A percentile compares a stretch with the other conserved stretches of the same genome.
phyloP scores from a whole-genome alignment of 2,113 vertebrate species.

The Esox niger region DNA sequence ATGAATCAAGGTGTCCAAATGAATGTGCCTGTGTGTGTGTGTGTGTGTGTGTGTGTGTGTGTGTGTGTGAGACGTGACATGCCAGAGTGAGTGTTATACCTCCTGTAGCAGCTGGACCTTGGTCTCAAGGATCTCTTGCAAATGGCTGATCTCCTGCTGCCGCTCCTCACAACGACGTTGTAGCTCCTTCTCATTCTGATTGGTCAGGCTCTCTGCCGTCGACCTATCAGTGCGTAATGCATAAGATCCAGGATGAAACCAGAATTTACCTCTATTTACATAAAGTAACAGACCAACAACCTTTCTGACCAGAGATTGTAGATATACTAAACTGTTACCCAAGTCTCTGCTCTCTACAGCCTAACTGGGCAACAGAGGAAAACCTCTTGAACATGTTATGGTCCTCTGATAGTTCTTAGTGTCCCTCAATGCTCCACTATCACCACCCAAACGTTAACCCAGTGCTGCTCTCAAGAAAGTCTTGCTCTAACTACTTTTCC shows the following conservation, averaged over 20 bases:
- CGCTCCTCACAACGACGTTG: constrained; percentile 73
- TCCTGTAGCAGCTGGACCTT: constrained; percentile 86
- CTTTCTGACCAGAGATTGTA: constrained; percentile 68
- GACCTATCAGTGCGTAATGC: constrained; percentile 59
- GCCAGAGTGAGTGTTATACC: constrained; percentile 61
- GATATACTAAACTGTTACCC: too few relatives aligned
- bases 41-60: not conserved
- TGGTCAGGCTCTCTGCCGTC: constrained; percentile 69
- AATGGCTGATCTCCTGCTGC: constrained; percentile 79
- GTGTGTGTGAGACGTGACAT: constrained; percentile 2
- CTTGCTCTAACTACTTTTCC: not conserved
- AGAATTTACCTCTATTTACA: too few relatives aligned
- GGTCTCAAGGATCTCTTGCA: constrained; percentile 78
- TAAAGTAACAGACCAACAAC: too few relatives aligned
- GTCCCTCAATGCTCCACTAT: not conserved
- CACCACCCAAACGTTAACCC: not conserved
- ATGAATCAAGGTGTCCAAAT: too few relatives aligned
- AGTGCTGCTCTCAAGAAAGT: not conserved
- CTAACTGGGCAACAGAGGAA: not conserved
- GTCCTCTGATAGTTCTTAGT: not conserved
- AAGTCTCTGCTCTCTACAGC: not conserved
- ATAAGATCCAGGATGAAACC: too few relatives aligned
- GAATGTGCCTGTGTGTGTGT: constrained; percentile 6
- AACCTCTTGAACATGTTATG: not conserved
- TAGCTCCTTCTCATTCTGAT: constrained; percentile 77